These are phyloP conservation scores for Drosophila meridiana DNA, from an alignment of 2,888 invertebrate genomes.

Conservation along the genomic window DNA sequence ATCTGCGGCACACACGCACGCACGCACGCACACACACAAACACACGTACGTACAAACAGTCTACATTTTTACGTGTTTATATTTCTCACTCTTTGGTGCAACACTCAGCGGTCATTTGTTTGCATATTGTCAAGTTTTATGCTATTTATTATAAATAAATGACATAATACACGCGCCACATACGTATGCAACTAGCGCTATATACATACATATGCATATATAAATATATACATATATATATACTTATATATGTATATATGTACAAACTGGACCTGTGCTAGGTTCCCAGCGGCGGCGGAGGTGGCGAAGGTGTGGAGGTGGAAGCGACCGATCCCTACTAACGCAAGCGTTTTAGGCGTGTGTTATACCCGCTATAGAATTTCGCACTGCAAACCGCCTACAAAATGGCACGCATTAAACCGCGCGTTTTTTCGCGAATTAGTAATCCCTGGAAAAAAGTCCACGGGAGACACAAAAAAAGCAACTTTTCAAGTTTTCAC, in stretches of 20 bases:
- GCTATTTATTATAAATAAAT: constrained; percentile 74
- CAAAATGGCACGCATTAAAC: constrained; percentile 48
- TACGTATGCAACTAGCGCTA: constrained; percentile 66
- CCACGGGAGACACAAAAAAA: constrained; percentile 73
- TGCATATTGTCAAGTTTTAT: constrained; percentile 57
- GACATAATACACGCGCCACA: constrained; percentile 74
- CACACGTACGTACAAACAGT: constrained; percentile 52
- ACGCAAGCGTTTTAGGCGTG: constrained; percentile 34
- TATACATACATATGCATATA: constrained; percentile 28
- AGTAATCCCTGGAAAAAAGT: constrained; percentile 76
- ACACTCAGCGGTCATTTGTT: constrained; percentile 55
- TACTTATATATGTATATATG: constrained; percentile 40
- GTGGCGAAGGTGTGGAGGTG: constrained; percentile 38
- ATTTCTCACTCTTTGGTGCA: constrained; percentile 61
- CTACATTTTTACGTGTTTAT: constrained; percentile 74
- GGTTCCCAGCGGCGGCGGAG: constrained; percentile 32
- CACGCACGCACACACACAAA: constrained; percentile 42
- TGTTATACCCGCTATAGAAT: constrained; percentile 17
- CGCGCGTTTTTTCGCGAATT: constrained; percentile 66
- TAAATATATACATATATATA: constrained; percentile 20
- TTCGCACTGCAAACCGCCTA: constrained; percentile 28
- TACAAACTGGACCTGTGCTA: constrained; percentile 71
- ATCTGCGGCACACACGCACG: constrained; percentile 59
- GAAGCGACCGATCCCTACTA: constrained; percentile 52
- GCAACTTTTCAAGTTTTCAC: constrained; percentile 78